phyloP scores from a whole-genome alignment of 2,797 vertebrate species.

The Pipistrellus pygmaeus region DNA sequence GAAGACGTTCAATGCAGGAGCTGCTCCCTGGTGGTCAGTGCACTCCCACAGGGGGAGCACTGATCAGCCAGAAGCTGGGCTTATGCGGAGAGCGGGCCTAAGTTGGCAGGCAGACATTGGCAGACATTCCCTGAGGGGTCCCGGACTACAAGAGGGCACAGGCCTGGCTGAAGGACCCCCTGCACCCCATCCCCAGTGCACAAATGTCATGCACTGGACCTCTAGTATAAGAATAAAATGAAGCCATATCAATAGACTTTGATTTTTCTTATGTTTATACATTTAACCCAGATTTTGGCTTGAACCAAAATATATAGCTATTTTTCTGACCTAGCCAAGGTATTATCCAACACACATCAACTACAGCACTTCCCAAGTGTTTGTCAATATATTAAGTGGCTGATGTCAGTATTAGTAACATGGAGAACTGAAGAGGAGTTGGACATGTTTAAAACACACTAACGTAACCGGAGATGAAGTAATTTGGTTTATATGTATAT shows the following conservation, averaged over 20 bases:
- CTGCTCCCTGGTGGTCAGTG: too few relatives aligned
- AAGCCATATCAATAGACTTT: not conserved
- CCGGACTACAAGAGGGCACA: too few relatives aligned
- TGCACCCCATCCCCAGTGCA: too few relatives aligned
- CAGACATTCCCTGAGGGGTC: too few relatives aligned
- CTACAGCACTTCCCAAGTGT: not conserved
- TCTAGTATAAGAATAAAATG: conserved; percentile 7
- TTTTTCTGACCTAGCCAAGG: conserved; percentile 4
- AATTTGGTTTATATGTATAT: conserved; percentile 24
- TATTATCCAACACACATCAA: not conserved
- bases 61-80: too few relatives aligned
- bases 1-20: too few relatives aligned
- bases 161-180: too few relatives aligned
- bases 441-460: not conserved
- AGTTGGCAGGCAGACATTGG: too few relatives aligned
- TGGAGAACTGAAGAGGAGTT: not conserved
- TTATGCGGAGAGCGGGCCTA: too few relatives aligned
- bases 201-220: too few relatives aligned
- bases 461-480: not conserved
- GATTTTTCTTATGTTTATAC: not conserved
- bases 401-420: not conserved
- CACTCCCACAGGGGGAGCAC: too few relatives aligned
- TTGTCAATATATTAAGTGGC: not conserved
- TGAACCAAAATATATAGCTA: not conserved
- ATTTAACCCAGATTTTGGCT: not conserved